Base-by-base conservation (phyloP, 2,113 vertebrate genomes). In the Kryptolebias marmoratus region DNA sequence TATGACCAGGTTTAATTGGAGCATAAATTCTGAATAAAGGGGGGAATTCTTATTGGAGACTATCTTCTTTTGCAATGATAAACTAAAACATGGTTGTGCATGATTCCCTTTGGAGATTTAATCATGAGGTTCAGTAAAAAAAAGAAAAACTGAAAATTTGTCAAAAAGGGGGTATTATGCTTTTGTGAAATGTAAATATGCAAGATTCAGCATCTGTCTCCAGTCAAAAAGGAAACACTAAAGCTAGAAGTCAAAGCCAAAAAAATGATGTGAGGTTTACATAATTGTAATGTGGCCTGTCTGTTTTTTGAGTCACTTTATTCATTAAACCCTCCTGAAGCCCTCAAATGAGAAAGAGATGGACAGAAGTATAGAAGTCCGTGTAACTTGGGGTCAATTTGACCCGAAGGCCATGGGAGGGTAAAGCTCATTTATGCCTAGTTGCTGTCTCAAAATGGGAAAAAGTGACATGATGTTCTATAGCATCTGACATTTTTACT, bases 61-160 rank as follows among this genome's bases (percentile, higher is more conserved):
- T 52, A 62, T n/a, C 22, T 11, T 56, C 50, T 52, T 73, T 32
- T 64, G 61, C 74, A 45, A 28, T 39, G 44, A 55, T 56, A 56
- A 42, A 30, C 53, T 54, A 54, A 73, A 53, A 68, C 45, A 3
- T 4, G 59, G 47, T 60, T n/a, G 28, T 48, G n/a, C 60, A n/a
- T 64, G 53, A 56, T 64, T 58, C 2, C 31, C 72, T 73, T 64
- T 64, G 54, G 60, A 71, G 66, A 85, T 85, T 88, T 70, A 68
- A 47, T 68, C 32, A 27, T 28, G 53, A 78, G 81, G 55, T 75
- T 63, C 50, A 85, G 79, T 32, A 55, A 50, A 80, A 65, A 73
- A 80, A 68, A 63, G 88, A 71, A 79, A 82, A 79, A 80, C 82
- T 82, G 73, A 86, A 77, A 64, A 73, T 71, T 73, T 69, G 73